Evolutionary conservation across 2,113 vertebrate genomes (phyloP).

Genomic region (Elephas maximus): DNA sequence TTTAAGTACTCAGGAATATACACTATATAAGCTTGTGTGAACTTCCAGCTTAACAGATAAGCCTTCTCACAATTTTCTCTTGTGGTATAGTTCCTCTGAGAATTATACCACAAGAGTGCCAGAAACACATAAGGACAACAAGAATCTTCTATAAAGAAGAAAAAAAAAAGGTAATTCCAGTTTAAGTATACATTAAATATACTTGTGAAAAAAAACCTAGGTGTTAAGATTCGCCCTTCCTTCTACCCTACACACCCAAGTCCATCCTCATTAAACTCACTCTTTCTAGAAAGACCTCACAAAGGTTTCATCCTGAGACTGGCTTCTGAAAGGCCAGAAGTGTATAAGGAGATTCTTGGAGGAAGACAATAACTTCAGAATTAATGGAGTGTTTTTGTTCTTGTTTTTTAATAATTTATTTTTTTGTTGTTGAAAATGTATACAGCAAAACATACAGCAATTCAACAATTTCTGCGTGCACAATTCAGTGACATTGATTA

Average conservation of each 20-base stretch:
- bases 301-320: not conserved
- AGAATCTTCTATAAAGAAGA: not conserved
- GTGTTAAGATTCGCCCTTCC: not conserved
- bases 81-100: not conserved
- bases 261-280: not conserved
- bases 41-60: not conserved
- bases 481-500: not conserved
- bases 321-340: not conserved
- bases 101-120: not conserved
- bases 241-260: not conserved
- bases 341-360: not conserved
- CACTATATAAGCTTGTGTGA: slow-evolving; percentile 34
- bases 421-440: not conserved
- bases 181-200: not conserved
- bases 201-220: not conserved
- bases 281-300: not conserved
- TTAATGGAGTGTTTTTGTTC: not conserved
- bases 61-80: not conserved
- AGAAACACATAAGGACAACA: not conserved
- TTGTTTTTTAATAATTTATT: not conserved
- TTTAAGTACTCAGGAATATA: slow-evolving; percentile 52
- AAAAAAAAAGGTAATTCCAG: not conserved
- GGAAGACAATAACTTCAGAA: not conserved
- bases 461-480: not conserved
- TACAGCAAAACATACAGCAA: not conserved